These are phyloP conservation scores for Potamarius usumacintae DNA, from an alignment of 2,113 vertebrate genomes.

Conservation along the genomic window DNA sequence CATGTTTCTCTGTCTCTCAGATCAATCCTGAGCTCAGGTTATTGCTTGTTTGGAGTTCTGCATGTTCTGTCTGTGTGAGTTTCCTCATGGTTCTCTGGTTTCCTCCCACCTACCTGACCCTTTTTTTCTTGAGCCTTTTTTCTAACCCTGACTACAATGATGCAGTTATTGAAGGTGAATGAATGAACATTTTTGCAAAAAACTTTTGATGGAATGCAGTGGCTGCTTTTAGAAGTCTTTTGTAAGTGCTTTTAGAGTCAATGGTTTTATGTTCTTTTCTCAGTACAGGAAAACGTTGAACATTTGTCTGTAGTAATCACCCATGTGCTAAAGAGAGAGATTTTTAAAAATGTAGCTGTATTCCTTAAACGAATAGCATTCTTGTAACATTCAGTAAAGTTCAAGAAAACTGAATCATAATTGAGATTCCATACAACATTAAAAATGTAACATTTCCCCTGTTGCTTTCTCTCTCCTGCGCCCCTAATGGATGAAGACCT, in stretches of 20 bases:
- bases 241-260: neutral
- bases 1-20: neutral
- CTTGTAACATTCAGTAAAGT: neutral
- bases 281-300: neutral
- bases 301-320: neutral
- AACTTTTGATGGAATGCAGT: neutral
- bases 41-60: neutral
- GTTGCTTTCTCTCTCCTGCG: neutral
- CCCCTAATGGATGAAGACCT: conserved; percentile 14
- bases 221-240: neutral
- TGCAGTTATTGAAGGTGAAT: neutral
- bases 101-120: neutral
- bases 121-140: neutral
- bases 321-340: neutral
- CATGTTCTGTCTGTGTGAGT: neutral
- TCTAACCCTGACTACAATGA: neutral
- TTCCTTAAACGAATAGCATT: neutral
- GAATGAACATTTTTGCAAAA: neutral
- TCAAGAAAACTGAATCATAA: neutral
- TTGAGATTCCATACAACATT: neutral
- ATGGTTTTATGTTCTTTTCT: neutral
- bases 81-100: neutral
- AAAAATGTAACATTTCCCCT: neutral
- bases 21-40: neutral
- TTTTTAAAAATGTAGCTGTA: neutral